Base-by-base conservation (phyloP, 2,797 vertebrate genomes). In the Squalus acanthias region DNA sequence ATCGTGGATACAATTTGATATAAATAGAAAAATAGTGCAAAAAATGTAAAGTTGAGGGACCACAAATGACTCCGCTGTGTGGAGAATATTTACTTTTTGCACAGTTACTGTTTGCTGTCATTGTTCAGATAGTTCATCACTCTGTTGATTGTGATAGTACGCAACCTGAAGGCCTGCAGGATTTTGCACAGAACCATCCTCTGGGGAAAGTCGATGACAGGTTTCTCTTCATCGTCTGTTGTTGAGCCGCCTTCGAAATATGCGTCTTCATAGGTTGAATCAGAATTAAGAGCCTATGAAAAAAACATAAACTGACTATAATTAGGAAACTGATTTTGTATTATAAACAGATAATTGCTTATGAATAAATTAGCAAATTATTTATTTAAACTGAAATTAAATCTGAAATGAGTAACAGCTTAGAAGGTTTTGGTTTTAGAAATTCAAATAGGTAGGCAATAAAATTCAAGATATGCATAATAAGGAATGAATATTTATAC, bases 81-180 rank as follows among this genome's bases (percentile, higher is more conserved):
- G 3, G 94, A 33, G 13, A 93, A 70, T 39, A 33, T 60, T n/a
- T 93, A 46, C 22, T 24, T 69, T 69, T 76, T 76, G 29, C 12
- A 57, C 46, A 69, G 33, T 72, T 97, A 74, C 24, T 15, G 60
- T 96, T 96, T 96, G 0, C 70, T 97, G 0, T 98, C 97, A 39
- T 96, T 39, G 39, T 39, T 97, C 95, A 98, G 97, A 97, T 98
- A 99, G 96, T 96, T 97, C 96, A 99, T 97, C 1, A 98, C 97
- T 97, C 99, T 97, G 97, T 97, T 96, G 95, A 99, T 98, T 95
- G 99, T 99, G 97, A 99, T 96, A 0, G 97, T 96, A 0, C 99
- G 98, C 8, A 98, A 5, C 0, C 97, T 96, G 97, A 99, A 98
- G 9, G 98, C 98, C 0, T 98, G 98, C 29, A 99, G 98, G 15